Conservation (phyloP, 2,888 invertebrate genomes). For the Corythucha ciliata region DNA sequence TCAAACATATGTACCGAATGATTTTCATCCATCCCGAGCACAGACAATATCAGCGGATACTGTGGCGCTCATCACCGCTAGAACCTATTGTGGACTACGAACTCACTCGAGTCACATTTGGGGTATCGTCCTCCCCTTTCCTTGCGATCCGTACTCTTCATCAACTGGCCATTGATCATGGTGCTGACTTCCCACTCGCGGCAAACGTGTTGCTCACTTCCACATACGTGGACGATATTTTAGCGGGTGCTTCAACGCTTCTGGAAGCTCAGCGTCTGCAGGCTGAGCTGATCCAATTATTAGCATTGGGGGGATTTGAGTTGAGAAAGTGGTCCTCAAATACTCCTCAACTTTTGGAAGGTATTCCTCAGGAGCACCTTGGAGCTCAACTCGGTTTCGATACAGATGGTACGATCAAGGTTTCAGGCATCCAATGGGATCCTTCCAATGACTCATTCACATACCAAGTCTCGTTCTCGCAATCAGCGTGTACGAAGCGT, state of each 20-base stretch:
- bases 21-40: slow-evolving; percentile 5
- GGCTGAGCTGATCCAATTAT: slow-evolving; percentile 1
- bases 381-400: neutral
- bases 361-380: no score
- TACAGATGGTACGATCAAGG: slow-evolving; percentile 22
- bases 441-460: slow-evolving; percentile 24
- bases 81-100: neutral
- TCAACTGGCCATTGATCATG: slow-evolving; percentile 3
- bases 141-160: neutral
- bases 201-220: neutral
- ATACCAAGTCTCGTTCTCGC: slow-evolving; percentile 16
- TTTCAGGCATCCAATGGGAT: slow-evolving; percentile 31
- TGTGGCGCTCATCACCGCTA: neutral
- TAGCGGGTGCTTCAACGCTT: slow-evolving; percentile 1
- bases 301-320: slow-evolving; percentile 14
- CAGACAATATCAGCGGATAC: slow-evolving; percentile 1
- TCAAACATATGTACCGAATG: slow-evolving; percentile 7
- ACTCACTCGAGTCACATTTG: slow-evolving; percentile 10
- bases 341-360: no score
- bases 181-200: slow-evolving; percentile 1
- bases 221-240: slow-evolving; percentile 13
- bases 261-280: neutral
- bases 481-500: slow-evolving; percentile 25
- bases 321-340: slow-evolving; percentile 23
- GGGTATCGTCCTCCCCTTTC: slow-evolving; percentile 8